Base-by-base conservation (phyloP, 2,888 invertebrate species). In the Drosophila maculinotata region DNA sequence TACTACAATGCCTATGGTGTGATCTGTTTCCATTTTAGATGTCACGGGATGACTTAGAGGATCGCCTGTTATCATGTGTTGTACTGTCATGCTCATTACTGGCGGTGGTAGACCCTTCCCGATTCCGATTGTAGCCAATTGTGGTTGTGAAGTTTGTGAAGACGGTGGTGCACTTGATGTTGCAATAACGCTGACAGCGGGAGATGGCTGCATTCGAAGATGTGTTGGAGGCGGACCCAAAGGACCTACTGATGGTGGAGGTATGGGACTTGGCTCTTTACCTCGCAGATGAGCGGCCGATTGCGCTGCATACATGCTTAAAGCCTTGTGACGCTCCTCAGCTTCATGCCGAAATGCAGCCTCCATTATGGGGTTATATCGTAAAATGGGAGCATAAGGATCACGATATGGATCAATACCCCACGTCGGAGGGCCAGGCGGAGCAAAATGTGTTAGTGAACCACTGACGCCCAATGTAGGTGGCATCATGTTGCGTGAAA, bases 321-420 rank as follows among this genome's bases (percentile, higher is more conserved):
- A 94, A 88, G 96, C 94, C 90, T 96, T 94, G 91, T 96, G 96
- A 36, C 94, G 95, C 64, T 96, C 94, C 90, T 96, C 95, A 83
- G 96, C 96, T 89, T 96, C 96, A 41, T 94, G 95, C 54, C 95
- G 93, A 89, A 95, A 94, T 15, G 95, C 95, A 10, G 95, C 95
- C 81, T 96, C 96, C 92, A 96, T 94, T 28, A 96, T 92, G 15
- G 96, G 96, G 90, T 95, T 96, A 90, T 95, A 96, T 54, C 96
- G 94, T 90, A 95, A 92, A 71, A 96, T 93, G 35, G 95, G 94
- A 12, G 79, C 79, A 90, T 95, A 96, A 26, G 93, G 93, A 87
- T 93, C 93, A 51, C 95, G 93, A 92, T 95, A 95, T 9, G 95
- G 94, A 90, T 95, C 95, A 63, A 91, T 89, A 20, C 89, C 78